These are phyloP conservation scores for Protonemura montana DNA, from an alignment of 2,888 invertebrate species.

Conservation along the genomic window DNA sequence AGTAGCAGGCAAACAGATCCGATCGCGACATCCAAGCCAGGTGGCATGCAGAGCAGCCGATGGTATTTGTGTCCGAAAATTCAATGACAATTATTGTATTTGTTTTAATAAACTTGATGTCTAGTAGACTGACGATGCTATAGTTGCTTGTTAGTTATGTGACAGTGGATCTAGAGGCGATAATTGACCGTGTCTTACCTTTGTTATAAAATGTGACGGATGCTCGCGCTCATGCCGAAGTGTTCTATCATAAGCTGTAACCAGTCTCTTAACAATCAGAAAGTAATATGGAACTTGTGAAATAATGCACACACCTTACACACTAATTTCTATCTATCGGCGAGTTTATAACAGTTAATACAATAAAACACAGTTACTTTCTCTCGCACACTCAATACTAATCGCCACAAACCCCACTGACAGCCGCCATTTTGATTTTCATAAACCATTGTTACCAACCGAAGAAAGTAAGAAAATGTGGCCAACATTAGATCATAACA, in stretches of 20 bases:
- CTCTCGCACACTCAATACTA: background rate
- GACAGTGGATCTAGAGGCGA: background rate
- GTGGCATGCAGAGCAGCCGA: constrained; percentile 26
- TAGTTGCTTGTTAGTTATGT: background rate
- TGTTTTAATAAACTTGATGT: background rate
- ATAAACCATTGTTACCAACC: background rate
- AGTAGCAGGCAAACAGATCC: background rate
- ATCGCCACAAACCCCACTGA: background rate
- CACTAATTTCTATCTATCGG: background rate
- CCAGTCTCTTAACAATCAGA: background rate
- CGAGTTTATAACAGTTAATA: background rate
- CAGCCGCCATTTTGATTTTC: background rate
- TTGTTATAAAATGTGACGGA: background rate
- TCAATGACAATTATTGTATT: too few relatives aligned
- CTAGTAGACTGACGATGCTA: background rate
- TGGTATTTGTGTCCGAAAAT: background rate
- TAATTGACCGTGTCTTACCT: background rate
- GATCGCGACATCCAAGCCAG: background rate
- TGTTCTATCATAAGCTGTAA: background rate
- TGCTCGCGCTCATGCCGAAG: background rate
- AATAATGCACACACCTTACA: background rate
- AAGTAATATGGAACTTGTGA: background rate
- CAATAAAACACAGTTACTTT: background rate
- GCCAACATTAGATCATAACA: background rate
- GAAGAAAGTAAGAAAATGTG: background rate